Conservation (phyloP, 2,888 invertebrate species). For the Mamestra brassicae region DNA sequence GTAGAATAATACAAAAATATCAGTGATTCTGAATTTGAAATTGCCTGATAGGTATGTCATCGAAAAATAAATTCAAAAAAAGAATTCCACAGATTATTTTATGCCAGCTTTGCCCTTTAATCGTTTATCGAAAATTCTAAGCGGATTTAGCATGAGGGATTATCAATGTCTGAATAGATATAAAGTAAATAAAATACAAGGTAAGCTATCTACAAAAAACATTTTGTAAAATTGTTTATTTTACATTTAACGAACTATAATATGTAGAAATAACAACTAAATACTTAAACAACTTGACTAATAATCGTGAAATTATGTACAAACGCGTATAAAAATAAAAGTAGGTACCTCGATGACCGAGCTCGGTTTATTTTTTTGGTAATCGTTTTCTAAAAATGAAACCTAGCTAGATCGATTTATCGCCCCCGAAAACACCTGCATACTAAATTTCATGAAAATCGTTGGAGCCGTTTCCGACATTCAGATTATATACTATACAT, state of each 20-base stretch:
- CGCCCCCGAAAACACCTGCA: no score
- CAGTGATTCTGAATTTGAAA: background rate
- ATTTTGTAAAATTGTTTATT: no score
- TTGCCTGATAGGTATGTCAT: background rate
- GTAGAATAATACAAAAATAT: background rate
- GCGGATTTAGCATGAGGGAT: background rate
- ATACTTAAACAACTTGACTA: no score
- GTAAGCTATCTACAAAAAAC: no score
- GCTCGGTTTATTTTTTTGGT: no score
- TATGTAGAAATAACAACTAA: background rate
- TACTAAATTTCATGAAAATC: no score
- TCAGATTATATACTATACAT: no score
- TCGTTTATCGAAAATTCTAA: constrained; percentile 22
- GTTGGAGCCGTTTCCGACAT: no score
- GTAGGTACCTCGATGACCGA: background rate
- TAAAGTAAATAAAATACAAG: background rate
- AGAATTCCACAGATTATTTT: background rate
- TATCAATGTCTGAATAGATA: constrained; percentile 3
- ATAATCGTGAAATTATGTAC: no score
- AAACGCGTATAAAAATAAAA: background rate
- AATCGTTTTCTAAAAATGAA: no score
- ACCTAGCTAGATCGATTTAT: no score
- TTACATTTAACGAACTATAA: no score
- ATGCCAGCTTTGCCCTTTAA: background rate
- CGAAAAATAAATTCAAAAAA: background rate